Evolutionary conservation across 2,888 invertebrate species (phyloP).

Genomic region (Philopedon plagiatum): DNA sequence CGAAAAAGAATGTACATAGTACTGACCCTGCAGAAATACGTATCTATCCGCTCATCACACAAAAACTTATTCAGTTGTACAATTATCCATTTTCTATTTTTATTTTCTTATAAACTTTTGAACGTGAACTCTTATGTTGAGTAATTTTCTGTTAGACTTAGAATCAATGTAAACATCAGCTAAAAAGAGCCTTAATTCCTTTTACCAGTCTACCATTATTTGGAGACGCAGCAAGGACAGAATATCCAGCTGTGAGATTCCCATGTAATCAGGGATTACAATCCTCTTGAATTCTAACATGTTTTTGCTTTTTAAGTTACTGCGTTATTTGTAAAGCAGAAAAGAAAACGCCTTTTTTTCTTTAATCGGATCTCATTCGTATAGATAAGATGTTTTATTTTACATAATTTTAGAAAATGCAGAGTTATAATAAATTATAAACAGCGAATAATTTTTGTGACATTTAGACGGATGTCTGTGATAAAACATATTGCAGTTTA

Average conservation of each 20-base stretch:
- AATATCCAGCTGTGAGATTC: conserved; percentile 56
- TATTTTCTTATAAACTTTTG: neutral
- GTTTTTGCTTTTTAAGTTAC: conserved; percentile 59
- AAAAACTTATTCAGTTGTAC: no score
- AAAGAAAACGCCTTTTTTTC: conserved; percentile 27
- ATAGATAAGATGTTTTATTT: neutral
- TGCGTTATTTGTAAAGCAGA: conserved; percentile 22
- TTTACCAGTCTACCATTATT: conserved; percentile 46
- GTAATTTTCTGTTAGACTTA: neutral
- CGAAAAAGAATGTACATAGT: no score
- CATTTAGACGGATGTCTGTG: no score
- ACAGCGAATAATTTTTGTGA: no score
- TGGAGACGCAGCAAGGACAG: conserved; percentile 34
- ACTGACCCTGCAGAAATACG: no score
- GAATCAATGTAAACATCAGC: conserved; percentile 11
- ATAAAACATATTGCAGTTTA: no score
- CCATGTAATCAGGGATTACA: conserved; percentile 63
- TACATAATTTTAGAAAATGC: no score
- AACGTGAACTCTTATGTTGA: neutral
- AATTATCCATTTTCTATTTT: no score
- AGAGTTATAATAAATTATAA: no score
- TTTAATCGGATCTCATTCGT: conserved; percentile 3
- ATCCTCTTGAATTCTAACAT: conserved; percentile 56
- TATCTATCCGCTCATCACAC: no score
- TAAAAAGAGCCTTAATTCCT: conserved; percentile 36